Evolutionary conservation across 2,113 vertebrate genomes (phyloP).

Genomic region (Cochlearius cochlearius): DNA sequence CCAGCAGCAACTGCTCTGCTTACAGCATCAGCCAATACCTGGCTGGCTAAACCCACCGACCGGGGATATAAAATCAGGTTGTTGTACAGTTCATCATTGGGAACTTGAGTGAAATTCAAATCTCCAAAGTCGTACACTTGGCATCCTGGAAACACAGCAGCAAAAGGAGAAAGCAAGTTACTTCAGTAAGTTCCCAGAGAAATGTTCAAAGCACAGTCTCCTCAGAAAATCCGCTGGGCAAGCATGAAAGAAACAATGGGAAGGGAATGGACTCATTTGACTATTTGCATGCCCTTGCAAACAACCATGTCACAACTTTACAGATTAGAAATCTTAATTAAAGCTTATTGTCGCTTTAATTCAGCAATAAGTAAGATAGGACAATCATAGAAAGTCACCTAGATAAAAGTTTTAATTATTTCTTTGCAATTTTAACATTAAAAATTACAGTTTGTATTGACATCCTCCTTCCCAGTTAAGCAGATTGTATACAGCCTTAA

Average conservation of each 20-base stretch:
- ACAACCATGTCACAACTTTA: not conserved
- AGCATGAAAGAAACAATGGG: rapidly evolving
- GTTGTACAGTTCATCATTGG: constrained; percentile 90
- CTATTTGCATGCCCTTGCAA: not conserved
- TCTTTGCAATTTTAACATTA: not conserved
- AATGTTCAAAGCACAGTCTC: not conserved
- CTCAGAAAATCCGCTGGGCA: not conserved
- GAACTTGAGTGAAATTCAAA: constrained; percentile 84
- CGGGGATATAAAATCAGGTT: constrained; percentile 86
- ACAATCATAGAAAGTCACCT: not conserved
- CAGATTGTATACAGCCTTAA: not conserved
- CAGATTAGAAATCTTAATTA: not conserved
- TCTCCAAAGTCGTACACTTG: constrained; percentile 91
- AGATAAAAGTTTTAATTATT: not conserved
- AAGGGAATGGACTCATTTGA: not conserved
- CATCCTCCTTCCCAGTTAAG: not conserved
- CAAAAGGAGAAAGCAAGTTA: not conserved
- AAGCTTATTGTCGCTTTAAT: not conserved
- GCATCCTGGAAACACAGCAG: constrained; percentile 78
- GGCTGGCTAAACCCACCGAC: constrained; percentile 87
- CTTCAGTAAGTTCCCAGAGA: not conserved
- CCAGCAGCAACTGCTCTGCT: constrained; percentile 84
- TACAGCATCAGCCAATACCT: constrained; percentile 84
- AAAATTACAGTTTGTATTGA: not conserved
- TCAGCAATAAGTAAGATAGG: not conserved